Conservation (phyloP, 37 sponge, comb jelly and placozoan genomes). For the Theonella swinhoei region DNA sequence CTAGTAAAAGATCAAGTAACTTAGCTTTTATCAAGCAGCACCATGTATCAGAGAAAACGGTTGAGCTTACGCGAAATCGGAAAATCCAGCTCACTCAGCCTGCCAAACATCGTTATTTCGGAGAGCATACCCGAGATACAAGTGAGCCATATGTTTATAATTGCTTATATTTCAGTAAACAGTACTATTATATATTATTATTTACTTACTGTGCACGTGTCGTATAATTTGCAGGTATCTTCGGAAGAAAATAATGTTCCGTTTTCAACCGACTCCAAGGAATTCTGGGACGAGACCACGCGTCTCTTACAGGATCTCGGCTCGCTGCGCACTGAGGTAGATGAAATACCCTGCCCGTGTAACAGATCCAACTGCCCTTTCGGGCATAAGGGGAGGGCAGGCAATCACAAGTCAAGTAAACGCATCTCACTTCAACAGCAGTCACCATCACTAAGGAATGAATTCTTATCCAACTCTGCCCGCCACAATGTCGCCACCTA, state of each 20-base stretch:
- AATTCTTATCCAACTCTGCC: too few relatives aligned
- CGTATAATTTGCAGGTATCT: conserved; percentile 6
- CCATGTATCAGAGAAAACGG: too few relatives aligned
- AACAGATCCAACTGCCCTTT: conserved; percentile 47
- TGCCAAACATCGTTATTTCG: background rate
- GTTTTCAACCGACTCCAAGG: background rate
- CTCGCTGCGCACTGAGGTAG: conserved; percentile 11
- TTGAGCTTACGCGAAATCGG: background rate
- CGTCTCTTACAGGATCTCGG: conserved; percentile 26
- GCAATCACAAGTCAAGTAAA: background rate
- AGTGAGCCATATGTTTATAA: background rate
- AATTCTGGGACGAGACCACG: background rate
- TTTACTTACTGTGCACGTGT: too few relatives aligned
- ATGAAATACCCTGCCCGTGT: conserved; percentile 27
- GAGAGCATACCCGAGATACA: background rate
- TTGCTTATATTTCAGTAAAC: too few relatives aligned
- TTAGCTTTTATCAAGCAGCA: too few relatives aligned
- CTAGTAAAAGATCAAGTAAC: too few relatives aligned
- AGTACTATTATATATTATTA: too few relatives aligned
- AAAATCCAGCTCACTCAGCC: background rate
- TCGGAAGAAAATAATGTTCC: background rate
- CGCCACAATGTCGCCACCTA: background rate
- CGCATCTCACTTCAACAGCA: background rate
- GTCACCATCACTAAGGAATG: background rate
- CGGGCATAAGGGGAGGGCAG: background rate